Evolutionary conservation across 2,888 invertebrate species (phyloP).

Genomic region (Pegoplata infirma): DNA sequence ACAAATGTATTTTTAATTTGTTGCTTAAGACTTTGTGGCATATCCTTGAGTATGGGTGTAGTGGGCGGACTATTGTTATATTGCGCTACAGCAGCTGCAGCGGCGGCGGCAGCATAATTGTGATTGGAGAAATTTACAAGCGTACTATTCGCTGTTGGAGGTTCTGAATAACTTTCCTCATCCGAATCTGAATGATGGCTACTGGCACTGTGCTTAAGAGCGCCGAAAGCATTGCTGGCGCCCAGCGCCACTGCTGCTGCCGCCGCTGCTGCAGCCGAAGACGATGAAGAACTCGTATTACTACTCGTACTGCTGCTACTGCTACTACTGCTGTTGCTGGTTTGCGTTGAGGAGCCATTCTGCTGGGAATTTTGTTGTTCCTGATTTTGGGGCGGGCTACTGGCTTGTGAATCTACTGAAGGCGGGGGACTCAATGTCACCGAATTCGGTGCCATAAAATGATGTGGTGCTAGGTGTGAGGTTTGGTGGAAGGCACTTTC

Average conservation of each 20-base stretch:
- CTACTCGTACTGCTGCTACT: conserved; percentile 67
- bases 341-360: conserved; percentile 44
- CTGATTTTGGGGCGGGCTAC: conserved; percentile 89
- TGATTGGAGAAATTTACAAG: conserved; percentile 52
- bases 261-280: conserved; percentile 64
- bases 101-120: conserved; percentile 62
- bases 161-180: conserved; percentile 82
- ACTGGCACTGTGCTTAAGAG: conserved; percentile 79
- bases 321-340: conserved; percentile 43
- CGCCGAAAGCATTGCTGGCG: conserved; percentile 46
- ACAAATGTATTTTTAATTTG: conserved; percentile 77
- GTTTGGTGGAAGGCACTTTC: conserved; percentile 80
- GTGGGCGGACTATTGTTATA: conserved; percentile 79
- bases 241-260: conserved; percentile 46
- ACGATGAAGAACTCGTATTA: conserved; percentile 60
- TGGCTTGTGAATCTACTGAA: conserved; percentile 91
- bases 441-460: conserved; percentile 88
- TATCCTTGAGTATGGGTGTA: conserved; percentile 82
- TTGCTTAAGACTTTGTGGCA: conserved; percentile 76
- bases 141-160: conserved; percentile 51
- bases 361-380: conserved; percentile 69
- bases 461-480: conserved; percentile 79
- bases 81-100: conserved; percentile 77
- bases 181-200: conserved; percentile 91
- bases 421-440: conserved; percentile 95